Base-by-base conservation (phyloP, 2,888 invertebrate genomes). In the Dermolepida albohirtum region DNA sequence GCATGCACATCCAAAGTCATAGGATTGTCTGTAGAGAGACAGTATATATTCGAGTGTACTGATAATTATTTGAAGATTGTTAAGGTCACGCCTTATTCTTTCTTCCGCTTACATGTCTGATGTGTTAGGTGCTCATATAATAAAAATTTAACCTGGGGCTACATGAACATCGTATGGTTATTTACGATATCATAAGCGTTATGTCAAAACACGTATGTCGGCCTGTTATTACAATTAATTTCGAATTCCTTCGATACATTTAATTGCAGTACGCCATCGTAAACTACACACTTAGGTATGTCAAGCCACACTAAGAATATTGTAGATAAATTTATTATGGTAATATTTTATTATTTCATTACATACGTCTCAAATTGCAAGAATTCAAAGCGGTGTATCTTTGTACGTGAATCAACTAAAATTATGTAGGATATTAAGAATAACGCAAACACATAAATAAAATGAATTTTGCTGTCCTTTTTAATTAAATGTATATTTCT, bases 101-200 rank as follows among this genome's bases (percentile, higher is more conserved):
- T 62, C 29, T 29, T 34, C 34, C 49, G 16, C 47, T 43, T 43
- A 12, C 22, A 12, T 43, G 22, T 57, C 34, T 62, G 47, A 62
- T 62, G 59, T 47, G 59, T 54, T 52, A 12, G 39, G 14, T 52
- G 14, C 16, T 54, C 29, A 34, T 47, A 14, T 62, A 34, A 62
- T 47, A 62, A 62, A 62, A 62, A 47, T 34, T 47, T 62, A n/a
- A 47, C 47, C 47, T 29, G n/a, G 16, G 34, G 59, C 47, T 62
- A 62, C 10, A 17, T 16, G 29, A 14, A 34, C 47, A 29, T 62
- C 17, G 5, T 11, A 29, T 52, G 14, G 51, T 49, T 62, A 62
- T 62, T 62, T 62, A 62, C 12, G 59, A 49, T 29, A 43, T 43
- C 49, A 16, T 47, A 62, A 62, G 59, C 34, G 49, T 62, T 62